Percentiles rank a stretch among this genome's conserved stretches.
Evolutionary conservation across 2,888 invertebrate species (phyloP).

Genomic region (Epirrhoe alternata): DNA sequence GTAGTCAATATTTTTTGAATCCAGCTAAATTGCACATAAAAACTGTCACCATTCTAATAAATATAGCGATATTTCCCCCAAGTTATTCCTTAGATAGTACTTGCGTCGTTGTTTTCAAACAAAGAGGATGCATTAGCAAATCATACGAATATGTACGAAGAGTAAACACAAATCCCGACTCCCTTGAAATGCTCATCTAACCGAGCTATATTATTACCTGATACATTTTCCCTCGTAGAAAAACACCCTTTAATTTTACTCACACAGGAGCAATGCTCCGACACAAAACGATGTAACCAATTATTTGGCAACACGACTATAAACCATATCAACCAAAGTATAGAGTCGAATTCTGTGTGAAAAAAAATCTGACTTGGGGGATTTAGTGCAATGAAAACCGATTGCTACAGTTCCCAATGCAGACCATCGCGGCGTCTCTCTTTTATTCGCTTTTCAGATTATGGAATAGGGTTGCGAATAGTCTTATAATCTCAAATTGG

Average conservation of each 20-base stretch:
- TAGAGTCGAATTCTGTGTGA: conserved; percentile 7
- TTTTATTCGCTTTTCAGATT: conserved; percentile 60
- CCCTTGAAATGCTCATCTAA: conserved; percentile 66
- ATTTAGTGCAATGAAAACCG: conserved; percentile 42
- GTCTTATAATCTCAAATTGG: conserved; percentile 46
- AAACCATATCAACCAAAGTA: conserved; percentile 6
- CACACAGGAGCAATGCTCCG: conserved; percentile 46
- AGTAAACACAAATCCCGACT: conserved; percentile 61
- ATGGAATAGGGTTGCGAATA: conserved; percentile 48
- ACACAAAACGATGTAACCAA: conserved; percentile 30
- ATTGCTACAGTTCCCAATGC: conserved; percentile 62
- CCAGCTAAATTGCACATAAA: not conserved
- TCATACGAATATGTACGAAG: conserved; percentile 53
- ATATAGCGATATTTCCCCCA: conserved; percentile 4
- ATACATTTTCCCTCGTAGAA: conserved; percentile 70
- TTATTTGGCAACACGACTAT: not conserved
- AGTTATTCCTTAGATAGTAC: conserved; percentile 33
- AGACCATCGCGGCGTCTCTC: conserved; percentile 52
- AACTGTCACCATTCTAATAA: not conserved
- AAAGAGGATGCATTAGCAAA: conserved; percentile 50
- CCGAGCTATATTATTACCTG: conserved; percentile 70
- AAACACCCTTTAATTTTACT: conserved; percentile 73
- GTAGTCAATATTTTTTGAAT: too few relatives aligned
- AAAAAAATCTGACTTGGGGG: conserved; percentile 12
- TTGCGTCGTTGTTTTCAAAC: conserved; percentile 52